Conservation (phyloP, 2,888 invertebrate species). For the Neria commutata region DNA sequence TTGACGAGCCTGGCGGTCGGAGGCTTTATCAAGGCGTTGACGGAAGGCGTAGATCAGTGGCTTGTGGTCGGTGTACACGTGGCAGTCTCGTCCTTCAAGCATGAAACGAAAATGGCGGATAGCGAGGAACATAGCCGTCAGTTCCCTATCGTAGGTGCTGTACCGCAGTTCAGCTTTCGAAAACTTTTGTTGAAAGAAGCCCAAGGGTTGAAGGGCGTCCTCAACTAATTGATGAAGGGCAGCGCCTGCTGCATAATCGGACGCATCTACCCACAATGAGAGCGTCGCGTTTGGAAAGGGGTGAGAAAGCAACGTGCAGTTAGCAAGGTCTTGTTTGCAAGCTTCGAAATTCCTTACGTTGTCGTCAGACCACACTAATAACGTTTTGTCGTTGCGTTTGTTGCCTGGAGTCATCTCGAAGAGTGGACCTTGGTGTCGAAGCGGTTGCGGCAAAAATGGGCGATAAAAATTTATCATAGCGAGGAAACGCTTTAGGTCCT, state of each 20-base stretch:
- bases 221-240: slow-evolving; percentile 2
- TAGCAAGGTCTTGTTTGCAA: slow-evolving; percentile 9
- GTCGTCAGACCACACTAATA: slow-evolving; percentile 10
- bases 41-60: slow-evolving; percentile 41
- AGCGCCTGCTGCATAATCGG: slow-evolving; percentile 11
- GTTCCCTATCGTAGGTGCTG: slow-evolving; percentile 51
- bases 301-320: slow-evolving; percentile 11
- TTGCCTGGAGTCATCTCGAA: slow-evolving; percentile 7
- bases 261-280: slow-evolving; percentile 15
- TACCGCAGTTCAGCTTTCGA: slow-evolving; percentile 43
- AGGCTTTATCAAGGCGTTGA: slow-evolving; percentile 35
- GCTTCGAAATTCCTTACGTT: slow-evolving; percentile 4
- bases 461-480: slow-evolving; percentile 14
- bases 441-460: slow-evolving; percentile 8
- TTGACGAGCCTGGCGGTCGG: slow-evolving; percentile 11
- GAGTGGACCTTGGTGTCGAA: slow-evolving; percentile 6
- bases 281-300: slow-evolving; percentile 8
- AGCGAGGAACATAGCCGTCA: slow-evolving; percentile 53
- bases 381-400: slow-evolving; percentile 8
- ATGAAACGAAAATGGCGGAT: slow-evolving; percentile 39
- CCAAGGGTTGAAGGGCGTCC: slow-evolving; percentile 33
- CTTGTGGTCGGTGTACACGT: slow-evolving; percentile 32
- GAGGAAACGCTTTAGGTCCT: slow-evolving; percentile 15
- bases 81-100: slow-evolving; percentile 26
- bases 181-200: neutral